A percentile compares a stretch with the other conserved stretches of the same genome.
Conservation (phyloP, 2,888 invertebrate species). For the Phyto melanocephala region DNA sequence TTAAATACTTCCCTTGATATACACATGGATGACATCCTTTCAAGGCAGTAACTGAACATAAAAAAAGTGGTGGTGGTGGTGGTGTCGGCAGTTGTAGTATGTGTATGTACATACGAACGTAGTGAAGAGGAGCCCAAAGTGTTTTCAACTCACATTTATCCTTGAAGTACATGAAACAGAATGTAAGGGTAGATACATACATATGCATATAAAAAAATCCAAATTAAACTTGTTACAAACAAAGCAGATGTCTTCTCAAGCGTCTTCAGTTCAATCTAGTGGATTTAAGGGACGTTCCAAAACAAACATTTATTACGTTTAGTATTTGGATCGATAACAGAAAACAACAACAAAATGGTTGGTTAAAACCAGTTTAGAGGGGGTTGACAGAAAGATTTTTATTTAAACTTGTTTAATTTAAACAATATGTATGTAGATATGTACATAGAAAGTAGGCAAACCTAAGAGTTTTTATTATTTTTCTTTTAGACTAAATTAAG, state of each 20-base stretch:
- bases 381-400: background rate
- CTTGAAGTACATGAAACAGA: background rate
- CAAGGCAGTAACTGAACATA: background rate
- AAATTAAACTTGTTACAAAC: slow-evolving; percentile 35
- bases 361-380: background rate
- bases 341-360: slow-evolving; percentile 1
- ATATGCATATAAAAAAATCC: background rate
- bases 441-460: too few relatives aligned
- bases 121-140: too few relatives aligned
- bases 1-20: slow-evolving; percentile 68
- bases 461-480: too few relatives aligned
- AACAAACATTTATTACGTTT: slow-evolving; percentile 6
- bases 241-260: slow-evolving; percentile 17
- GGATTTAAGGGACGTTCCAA: slow-evolving; percentile 14
- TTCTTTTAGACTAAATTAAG: too few relatives aligned
- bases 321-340: background rate
- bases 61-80: slow-evolving; percentile 12
- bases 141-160: background rate
- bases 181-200: slow-evolving; percentile 14
- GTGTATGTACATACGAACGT: background rate
- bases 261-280: background rate
- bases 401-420: background rate
- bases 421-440: background rate
- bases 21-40: slow-evolving; percentile 46
- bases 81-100: background rate